A percentile compares a stretch with the other conserved stretches of the same genome.
phyloP scores from a whole-genome alignment of 2,888 invertebrate species.

The Crocallis elinguaria region DNA sequence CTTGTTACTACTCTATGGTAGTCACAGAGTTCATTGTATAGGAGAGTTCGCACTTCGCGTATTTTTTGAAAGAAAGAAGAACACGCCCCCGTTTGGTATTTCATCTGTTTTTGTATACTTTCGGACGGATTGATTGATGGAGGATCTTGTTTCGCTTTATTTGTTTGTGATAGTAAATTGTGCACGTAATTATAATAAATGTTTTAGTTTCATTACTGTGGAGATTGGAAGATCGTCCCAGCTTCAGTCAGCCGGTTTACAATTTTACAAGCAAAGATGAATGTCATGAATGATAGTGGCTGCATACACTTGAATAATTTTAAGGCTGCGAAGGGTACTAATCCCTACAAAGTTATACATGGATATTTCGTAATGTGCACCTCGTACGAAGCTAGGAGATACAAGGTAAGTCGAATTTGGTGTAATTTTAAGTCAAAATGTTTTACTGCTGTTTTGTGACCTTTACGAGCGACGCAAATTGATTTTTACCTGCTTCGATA shows the following conservation, averaged over 20 bases:
- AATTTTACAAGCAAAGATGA: constrained; percentile 74
- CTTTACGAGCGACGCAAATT: constrained; percentile 43
- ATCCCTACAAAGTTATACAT: constrained; percentile 91
- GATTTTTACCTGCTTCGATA: constrained; percentile 12
- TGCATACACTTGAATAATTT: constrained; percentile 92
- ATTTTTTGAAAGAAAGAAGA: constrained; percentile 38
- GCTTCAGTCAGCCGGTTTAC: constrained; percentile 46
- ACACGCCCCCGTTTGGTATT: constrained; percentile 46
- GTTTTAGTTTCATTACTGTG: constrained; percentile 8
- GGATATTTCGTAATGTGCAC: constrained; percentile 94
- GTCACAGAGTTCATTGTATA: no score
- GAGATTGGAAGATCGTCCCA: constrained; percentile 1
- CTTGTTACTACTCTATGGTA: no score
- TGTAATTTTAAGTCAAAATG: neutral
- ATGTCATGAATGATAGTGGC: constrained; percentile 89
- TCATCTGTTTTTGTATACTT: constrained; percentile 38
- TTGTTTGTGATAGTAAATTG: constrained; percentile 2
- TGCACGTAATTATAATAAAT: neutral
- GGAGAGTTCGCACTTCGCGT: constrained; percentile 43
- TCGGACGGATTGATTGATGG: constrained; percentile 25
- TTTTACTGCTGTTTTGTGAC: constrained; percentile 36
- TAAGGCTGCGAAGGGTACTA: constrained; percentile 90
- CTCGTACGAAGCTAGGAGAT: constrained; percentile 90
- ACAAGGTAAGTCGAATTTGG: constrained; percentile 87
- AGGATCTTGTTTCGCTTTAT: constrained; percentile 6